A percentile compares a stretch with the other conserved stretches of the same genome.
phyloP scores from a whole-genome alignment of 2,888 invertebrate genomes.

The Metellina segmentata region DNA sequence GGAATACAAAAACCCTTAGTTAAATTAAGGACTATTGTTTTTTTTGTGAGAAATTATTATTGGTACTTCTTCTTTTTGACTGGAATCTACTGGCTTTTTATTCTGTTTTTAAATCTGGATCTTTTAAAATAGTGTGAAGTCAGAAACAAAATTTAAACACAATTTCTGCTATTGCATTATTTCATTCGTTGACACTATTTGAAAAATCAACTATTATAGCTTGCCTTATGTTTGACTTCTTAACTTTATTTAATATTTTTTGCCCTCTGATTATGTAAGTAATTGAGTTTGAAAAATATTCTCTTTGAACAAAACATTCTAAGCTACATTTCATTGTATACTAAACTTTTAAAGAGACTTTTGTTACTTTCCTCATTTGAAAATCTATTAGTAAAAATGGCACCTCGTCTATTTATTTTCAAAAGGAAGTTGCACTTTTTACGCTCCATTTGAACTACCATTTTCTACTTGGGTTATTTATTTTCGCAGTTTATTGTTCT shows the following conservation, averaged over 20 bases:
- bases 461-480: constrained; percentile 47
- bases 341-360: constrained; percentile 9
- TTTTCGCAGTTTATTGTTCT: constrained; percentile 46
- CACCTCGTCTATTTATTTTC: constrained; percentile 45
- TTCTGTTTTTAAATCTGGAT: not conserved
- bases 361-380: constrained; percentile 36
- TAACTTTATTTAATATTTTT: not conserved
- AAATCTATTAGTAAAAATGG: constrained; percentile 45
- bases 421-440: constrained; percentile 67
- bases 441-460: constrained; percentile 37
- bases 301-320: not conserved
- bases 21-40: no score
- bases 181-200: not conserved
- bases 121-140: not conserved
- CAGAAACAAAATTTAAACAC: not conserved
- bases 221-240: not conserved
- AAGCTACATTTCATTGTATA: not conserved
- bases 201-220: not conserved
- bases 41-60: not conserved
- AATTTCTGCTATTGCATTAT: not conserved
- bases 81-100: not conserved
- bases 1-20: no score
- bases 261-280: not conserved
- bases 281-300: not conserved
- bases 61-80: not conserved